Percentiles rank a stretch among this genome's conserved stretches.
Evolutionary conservation across 2,113 vertebrate genomes (phyloP).

Genomic region (Macheiramphus alcinus): DNA sequence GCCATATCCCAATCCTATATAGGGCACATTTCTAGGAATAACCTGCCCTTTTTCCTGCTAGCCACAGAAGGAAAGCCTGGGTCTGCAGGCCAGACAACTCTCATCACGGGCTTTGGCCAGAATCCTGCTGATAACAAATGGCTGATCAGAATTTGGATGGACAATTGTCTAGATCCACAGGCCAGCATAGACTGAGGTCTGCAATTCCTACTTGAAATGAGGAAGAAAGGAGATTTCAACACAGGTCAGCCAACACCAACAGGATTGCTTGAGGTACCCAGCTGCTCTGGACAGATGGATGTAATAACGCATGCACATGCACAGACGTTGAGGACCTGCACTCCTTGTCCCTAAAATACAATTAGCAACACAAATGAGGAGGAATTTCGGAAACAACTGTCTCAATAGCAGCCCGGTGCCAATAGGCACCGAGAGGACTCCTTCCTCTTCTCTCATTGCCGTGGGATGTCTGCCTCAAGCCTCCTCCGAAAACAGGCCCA

Average conservation of each 20-base stretch:
- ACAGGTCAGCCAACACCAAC: not conserved
- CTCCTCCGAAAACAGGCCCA: not conserved
- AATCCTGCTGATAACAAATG: not conserved
- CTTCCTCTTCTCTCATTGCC: not conserved
- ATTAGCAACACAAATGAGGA: not conserved
- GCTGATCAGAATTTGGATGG: not conserved
- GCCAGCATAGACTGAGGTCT: not conserved
- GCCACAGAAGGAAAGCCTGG: not conserved
- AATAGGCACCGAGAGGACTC: not conserved
- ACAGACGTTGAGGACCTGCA: not conserved
- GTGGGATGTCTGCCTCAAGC: not conserved
- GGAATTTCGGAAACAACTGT: not conserved
- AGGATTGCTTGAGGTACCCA: not conserved
- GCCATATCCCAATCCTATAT: not conserved
- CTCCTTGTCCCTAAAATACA: not conserved
- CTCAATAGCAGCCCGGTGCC: not conserved
- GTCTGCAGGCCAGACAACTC: not conserved
- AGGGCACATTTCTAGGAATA: not conserved
- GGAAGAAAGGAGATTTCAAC: not conserved
- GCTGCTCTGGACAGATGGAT: not conserved
- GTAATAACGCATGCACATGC: not conserved
- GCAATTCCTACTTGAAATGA: not conserved
- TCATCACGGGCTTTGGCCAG: not conserved
- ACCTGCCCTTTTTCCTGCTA: not conserved
- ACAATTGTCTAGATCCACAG: not conserved